Base-by-base conservation (phyloP, 2,888 invertebrate species). In the Prosopocoilus inquinatus region DNA sequence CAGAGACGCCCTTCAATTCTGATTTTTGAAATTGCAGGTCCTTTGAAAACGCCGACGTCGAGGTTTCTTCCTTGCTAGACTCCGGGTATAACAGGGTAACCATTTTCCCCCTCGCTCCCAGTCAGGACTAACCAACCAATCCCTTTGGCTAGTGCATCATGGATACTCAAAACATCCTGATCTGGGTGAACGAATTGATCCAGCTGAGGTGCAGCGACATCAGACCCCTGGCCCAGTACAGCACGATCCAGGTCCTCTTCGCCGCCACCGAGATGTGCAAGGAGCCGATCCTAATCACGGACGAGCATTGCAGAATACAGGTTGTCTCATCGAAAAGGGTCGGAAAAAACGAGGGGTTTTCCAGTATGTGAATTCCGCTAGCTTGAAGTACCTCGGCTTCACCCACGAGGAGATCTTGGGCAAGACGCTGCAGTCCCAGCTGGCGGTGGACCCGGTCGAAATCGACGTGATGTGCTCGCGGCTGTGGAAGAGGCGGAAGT, bases 81-180 rank as follows among this genome's bases (percentile, higher is more conserved):
- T 86, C 88, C 68, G 95, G 95, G 70, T 94, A 89, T 78, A 91
- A 90, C 79, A 85, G 92, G 84, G 95, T 94, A 81, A 86, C 86
- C 79, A 52, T 50, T 28, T 3, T 4, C 1, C 20, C 1, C 2
- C 20, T 28, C 20, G 5, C 20, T 28, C 5, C 5, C 5, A 3
- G 20, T 28, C n/a, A n/a, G n/a, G n/a, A n/a, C n/a, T 28, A 28
- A 3, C 20, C 3, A 28, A n/a, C n/a, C n/a, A 1, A 15, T 15
- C 15, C 8, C 8, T 8, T 58, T 60, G 73, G 70, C 62, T 73
- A 88, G 88, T 84, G 87, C 75, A 81, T 87, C 79, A 81, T 85
- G 64, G 88, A 88, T 74, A 85, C 85, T 34, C 78, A 84, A 50
- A 85, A 83, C 63, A 73, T 82, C 38, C 80, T 83, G 11, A 80